Base-by-base conservation (phyloP, 1,140 invertebrate species). In the Latrodectus geometricus region DNA sequence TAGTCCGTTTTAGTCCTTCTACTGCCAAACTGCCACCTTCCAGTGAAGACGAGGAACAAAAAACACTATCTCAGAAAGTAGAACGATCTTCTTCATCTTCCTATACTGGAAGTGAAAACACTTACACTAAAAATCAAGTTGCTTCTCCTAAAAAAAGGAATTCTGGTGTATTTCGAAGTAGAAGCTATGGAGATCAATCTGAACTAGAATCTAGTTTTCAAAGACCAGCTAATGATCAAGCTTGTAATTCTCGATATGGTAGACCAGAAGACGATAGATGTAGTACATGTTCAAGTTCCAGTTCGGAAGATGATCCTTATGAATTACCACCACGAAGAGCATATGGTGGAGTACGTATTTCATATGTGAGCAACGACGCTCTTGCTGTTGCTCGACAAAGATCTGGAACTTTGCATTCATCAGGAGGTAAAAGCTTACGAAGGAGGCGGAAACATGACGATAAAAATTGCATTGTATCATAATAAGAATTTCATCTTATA, bases 361-460 rank as follows among this genome's bases (percentile, higher is more conserved):
- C 95, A 12, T 97, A 97, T 91, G 96, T 97, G 86, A 96, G 96
- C 87, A 97, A 96, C 90, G 96, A 97, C 91, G 95, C 95, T 0
- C 92, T 97, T 20, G 95, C 95, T 15, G 95, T 89, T 23, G 89
- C 89, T 9, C 87, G 89, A 54, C 90, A 90, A 77, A 48, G 76
- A 20, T 75, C 74, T 17, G 68, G 74, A 70, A 84, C 61, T n/a
- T n/a, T 70, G 11, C 17, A 74, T 20, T 81, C 86, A 21, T 87
- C 74, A 15, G 81, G 81, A 5, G 86, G 49, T 14, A 87, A 76
- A 56, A 74, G 77, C 49, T 72, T 87, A 23, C 77, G 87, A 17
- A 76, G 84, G 17, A 88, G 80, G 35, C 83, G 85, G 49, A 86
- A 87, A 77, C 88, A 89, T 17, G 89, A 90, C 35, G 88, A 90